These are phyloP conservation scores for Lysandra coridon DNA, from an alignment of 2,888 invertebrate genomes.

Conservation along the genomic window DNA sequence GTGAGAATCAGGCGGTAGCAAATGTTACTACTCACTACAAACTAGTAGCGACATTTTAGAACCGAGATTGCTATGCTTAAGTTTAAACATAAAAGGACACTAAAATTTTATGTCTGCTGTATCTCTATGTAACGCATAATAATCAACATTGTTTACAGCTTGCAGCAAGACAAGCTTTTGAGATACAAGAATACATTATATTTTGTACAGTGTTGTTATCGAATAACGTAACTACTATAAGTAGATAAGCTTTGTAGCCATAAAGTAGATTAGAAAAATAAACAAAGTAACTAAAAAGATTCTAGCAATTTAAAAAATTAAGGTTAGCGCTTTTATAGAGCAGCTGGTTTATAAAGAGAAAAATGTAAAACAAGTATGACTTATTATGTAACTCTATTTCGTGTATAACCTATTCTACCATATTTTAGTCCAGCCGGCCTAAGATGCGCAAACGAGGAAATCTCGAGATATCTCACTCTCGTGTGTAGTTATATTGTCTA, in stretches of 20 bases:
- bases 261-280: too few species aligned
- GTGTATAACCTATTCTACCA: background rate
- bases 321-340: too few species aligned
- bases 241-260: background rate
- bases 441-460: too few species aligned
- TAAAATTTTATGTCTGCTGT: background rate
- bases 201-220: background rate
- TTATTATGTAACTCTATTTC: too few species aligned
- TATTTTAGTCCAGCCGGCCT: background rate
- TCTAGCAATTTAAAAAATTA: too few species aligned
- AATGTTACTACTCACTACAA: background rate
- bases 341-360: too few species aligned
- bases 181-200: background rate
- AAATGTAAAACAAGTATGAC: too few species aligned
- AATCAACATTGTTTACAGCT: constrained; percentile 3
- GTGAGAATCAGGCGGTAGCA: background rate
- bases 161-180: background rate
- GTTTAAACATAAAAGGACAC: constrained; percentile 16
- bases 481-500: too few species aligned
- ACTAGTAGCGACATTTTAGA: background rate
- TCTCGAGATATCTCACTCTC: too few species aligned
- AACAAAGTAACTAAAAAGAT: too few species aligned
- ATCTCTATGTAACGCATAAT: constrained; percentile 36
- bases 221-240: background rate
- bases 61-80: constrained; percentile 9